These are phyloP conservation scores for Pithecia hirsuta DNA, from an alignment of 2,797 vertebrate species.

Conservation along the genomic window DNA sequence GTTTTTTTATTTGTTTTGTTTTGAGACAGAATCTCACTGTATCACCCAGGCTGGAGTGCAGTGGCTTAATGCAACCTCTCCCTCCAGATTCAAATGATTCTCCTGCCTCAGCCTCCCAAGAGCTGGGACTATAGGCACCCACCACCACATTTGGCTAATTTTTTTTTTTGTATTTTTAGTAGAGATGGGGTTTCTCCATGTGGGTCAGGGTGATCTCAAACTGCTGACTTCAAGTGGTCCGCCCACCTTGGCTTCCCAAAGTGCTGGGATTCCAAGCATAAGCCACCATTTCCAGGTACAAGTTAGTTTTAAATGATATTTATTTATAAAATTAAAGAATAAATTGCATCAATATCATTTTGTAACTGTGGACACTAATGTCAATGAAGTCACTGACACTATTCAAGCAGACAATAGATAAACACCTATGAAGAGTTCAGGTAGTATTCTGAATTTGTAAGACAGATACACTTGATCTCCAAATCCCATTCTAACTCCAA, in stretches of 20 bases:
- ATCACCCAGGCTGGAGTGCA: background rate
- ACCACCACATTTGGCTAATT: background rate
- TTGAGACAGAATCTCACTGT: background rate
- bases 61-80: background rate
- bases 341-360: background rate
- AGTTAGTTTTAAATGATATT: background rate
- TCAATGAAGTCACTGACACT: background rate
- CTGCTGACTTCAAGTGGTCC: background rate
- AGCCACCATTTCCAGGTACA: background rate
- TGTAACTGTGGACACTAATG: background rate
- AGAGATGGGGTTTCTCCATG: background rate
- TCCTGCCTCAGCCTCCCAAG: background rate
- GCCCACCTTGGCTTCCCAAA: background rate
- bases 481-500: background rate
- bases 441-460: background rate
- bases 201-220: background rate
- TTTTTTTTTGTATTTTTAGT: background rate
- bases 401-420: background rate
- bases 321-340: slow-evolving; percentile 30
- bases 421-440: background rate
- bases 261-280: background rate
- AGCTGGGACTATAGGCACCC: background rate
- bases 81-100: background rate
- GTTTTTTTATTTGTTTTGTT: background rate
- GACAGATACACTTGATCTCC: background rate